Evolutionary conservation across 2,888 invertebrate species (phyloP).

Genomic region (Dione vanillae): DNA sequence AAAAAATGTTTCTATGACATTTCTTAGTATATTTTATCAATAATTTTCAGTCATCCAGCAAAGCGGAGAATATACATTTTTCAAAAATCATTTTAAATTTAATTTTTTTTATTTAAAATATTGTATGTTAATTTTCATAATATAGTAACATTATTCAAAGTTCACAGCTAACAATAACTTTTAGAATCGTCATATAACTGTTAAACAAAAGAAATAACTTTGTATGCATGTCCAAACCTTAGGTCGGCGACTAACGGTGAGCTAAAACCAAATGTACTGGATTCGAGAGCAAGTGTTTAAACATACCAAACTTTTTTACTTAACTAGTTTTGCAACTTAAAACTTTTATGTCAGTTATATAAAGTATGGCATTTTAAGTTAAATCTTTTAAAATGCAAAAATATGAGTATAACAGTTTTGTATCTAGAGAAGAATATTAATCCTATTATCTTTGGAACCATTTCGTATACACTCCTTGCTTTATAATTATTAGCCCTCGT

Average conservation of each 20-base stretch:
- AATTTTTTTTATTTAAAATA: too few species aligned
- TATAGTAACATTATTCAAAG: not conserved
- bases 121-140: too few species aligned
- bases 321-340: not conserved
- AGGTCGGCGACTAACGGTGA: slow-evolving; percentile 43
- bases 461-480: not conserved
- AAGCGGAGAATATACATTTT: too few species aligned
- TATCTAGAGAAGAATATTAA: too few species aligned
- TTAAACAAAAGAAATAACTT: slow-evolving; percentile 37
- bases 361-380: too few species aligned
- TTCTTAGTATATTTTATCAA: too few species aligned
- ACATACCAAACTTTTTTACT: not conserved
- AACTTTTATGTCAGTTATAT: not conserved
- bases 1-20: too few species aligned
- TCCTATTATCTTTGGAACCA: not conserved
- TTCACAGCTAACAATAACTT: not conserved
- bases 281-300: not conserved
- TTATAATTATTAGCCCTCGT: not conserved
- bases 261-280: slow-evolving; percentile 30
- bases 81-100: too few species aligned
- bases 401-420: too few species aligned
- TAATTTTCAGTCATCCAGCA: too few species aligned
- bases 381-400: too few species aligned
- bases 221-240: slow-evolving; percentile 46
- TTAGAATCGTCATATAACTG: not conserved